Conservation (phyloP, 2,888 invertebrate genomes). For the Plebejus anna region DNA sequence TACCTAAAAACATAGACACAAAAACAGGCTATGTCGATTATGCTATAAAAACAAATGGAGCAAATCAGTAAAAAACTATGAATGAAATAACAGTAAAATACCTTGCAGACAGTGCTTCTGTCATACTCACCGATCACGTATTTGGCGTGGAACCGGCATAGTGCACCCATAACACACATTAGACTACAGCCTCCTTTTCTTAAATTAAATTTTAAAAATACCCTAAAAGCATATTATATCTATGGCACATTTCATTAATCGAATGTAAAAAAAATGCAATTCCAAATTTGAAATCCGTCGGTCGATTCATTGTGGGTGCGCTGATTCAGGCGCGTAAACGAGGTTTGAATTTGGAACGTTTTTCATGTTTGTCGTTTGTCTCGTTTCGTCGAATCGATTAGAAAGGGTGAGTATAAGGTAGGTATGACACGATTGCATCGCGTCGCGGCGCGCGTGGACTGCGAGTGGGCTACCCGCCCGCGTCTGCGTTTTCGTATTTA, state of each 20-base stretch:
- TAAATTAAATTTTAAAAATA: constrained; percentile 15
- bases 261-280: constrained; percentile 9
- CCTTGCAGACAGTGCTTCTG: constrained; percentile 28
- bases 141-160: constrained; percentile 73
- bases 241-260: background rate
- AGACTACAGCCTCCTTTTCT: background rate
- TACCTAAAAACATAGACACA: background rate
- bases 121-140: constrained; percentile 66
- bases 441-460: constrained; percentile 59
- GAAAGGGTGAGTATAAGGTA: constrained; percentile 33
- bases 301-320: background rate
- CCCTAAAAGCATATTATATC: constrained; percentile 2
- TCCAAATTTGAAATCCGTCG: constrained; percentile 8
- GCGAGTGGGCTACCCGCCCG: constrained; percentile 46
- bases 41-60: constrained; percentile 27
- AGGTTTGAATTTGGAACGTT: constrained; percentile 22
- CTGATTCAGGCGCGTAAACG: constrained; percentile 3
- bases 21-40: background rate
- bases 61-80: constrained; percentile 12
- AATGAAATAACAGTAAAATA: constrained; percentile 20
- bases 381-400: constrained; percentile 33
- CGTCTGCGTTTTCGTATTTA: constrained; percentile 54
- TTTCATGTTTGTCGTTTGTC: constrained; percentile 32
- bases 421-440: constrained; percentile 38
- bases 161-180: constrained; percentile 73